Percentiles rank a stretch among this genome's conserved stretches.
Conservation (phyloP, 2,888 invertebrate species). For the Gortyna flavago region DNA sequence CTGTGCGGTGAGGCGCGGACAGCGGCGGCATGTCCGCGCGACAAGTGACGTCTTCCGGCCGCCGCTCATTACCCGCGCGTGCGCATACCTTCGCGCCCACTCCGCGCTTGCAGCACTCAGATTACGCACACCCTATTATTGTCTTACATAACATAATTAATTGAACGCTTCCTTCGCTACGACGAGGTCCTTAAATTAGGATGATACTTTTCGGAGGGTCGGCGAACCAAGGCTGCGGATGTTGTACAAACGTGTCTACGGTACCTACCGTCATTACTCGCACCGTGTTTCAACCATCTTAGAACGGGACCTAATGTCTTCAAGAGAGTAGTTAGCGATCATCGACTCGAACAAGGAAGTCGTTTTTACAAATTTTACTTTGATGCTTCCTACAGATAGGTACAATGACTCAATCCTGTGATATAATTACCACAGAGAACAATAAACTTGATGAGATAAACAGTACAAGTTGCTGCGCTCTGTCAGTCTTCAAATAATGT, state of each 20-base stretch:
- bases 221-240: constrained; percentile 24
- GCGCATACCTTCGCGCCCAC: constrained; percentile 68
- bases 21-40: constrained; percentile 63
- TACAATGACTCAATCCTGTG: constrained; percentile 6
- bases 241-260: constrained; percentile 1
- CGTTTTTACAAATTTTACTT: background rate
- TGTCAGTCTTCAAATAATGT: background rate
- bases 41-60: constrained; percentile 72
- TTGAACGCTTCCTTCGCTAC: constrained; percentile 59
- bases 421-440: constrained; percentile 10
- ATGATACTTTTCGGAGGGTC: constrained; percentile 27
- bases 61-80: constrained; percentile 69
- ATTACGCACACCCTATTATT: constrained; percentile 63
- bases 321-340: background rate
- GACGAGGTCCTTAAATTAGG: constrained; percentile 46
- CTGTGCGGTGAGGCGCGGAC: constrained; percentile 45
- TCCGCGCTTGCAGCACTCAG: constrained; percentile 56
- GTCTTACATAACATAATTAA: constrained; percentile 69
- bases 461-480: background rate
- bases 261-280: background rate
- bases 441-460: constrained; percentile 24
- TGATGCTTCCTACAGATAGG: background rate
- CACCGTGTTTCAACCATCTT: background rate
- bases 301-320: background rate
- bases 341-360: background rate